These are phyloP conservation scores for Hipparchia sbordonii DNA, from an alignment of 2,888 invertebrate genomes.

Conservation along the genomic window DNA sequence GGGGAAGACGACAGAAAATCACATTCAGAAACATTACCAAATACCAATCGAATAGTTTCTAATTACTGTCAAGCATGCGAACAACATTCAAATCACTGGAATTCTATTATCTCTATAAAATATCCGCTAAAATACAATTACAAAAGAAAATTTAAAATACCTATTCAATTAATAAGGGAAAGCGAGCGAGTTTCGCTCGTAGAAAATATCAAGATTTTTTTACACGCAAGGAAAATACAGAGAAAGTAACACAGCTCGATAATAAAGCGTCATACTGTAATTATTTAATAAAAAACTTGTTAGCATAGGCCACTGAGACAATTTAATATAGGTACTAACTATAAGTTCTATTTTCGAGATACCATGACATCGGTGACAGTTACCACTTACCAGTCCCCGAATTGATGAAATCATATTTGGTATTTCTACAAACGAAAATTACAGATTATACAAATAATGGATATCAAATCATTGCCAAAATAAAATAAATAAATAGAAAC, in stretches of 20 bases:
- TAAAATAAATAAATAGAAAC: no score
- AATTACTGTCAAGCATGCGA: slow-evolving; percentile 65
- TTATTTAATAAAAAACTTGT: slow-evolving; percentile 24
- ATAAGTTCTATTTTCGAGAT: not conserved
- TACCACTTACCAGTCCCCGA: no score
- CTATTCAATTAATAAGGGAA: slow-evolving; percentile 74
- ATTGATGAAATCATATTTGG: no score
- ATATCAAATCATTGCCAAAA: no score
- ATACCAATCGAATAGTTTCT: slow-evolving; percentile 73
- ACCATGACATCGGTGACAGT: no score
- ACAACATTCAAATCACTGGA: slow-evolving; percentile 26
- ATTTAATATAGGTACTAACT: not conserved
- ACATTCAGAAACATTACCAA: slow-evolving; percentile 82
- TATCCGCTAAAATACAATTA: slow-evolving; percentile 41
- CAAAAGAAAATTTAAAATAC: slow-evolving; percentile 53
- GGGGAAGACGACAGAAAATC: slow-evolving; percentile 81
- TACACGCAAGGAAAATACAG: slow-evolving; percentile 76
- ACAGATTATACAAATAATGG: no score
- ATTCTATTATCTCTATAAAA: slow-evolving; percentile 17
- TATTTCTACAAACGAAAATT: no score
- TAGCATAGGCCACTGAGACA: slow-evolving; percentile 8
- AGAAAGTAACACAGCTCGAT: slow-evolving; percentile 40
- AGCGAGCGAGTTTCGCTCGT: slow-evolving; percentile 73
- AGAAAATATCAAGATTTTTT: slow-evolving; percentile 78
- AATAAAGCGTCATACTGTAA: slow-evolving; percentile 28